A percentile compares a stretch with the other conserved stretches of the same genome.
Conservation (phyloP, 2,113 vertebrate genomes). For the Anolis carolinensis region DNA sequence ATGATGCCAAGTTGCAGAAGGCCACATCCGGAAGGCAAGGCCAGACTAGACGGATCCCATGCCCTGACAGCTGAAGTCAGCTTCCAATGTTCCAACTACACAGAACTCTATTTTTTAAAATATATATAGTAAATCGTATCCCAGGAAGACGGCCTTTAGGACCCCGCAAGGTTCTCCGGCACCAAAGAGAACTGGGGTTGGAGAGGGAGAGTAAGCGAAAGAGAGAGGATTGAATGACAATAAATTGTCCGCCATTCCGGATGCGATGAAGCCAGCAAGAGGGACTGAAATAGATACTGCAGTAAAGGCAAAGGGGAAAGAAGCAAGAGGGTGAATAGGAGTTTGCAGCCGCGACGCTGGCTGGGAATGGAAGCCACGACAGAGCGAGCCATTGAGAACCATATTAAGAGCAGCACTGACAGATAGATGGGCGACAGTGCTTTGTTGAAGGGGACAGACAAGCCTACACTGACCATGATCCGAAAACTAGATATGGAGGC, state of each 20-base stretch:
- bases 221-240: conserved; percentile 77
- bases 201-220: background rate
- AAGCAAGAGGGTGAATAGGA: conserved; percentile 61
- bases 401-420: conserved; percentile 31
- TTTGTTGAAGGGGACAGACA: too few species aligned
- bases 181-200: conserved; percentile 61
- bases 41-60: too few species aligned
- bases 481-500: conserved; percentile 23
- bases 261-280: conserved; percentile 79
- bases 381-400: conserved; percentile 47
- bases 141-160: conserved; percentile 12
- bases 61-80: too few species aligned
- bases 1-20: too few species aligned
- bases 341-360: conserved; percentile 28
- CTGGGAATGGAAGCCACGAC: conserved; percentile 36
- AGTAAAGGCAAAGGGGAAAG: conserved; percentile 58
- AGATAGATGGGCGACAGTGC: rapidly evolving
- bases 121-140: too few species aligned
- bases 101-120: background rate
- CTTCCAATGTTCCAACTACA: background rate
- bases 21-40: too few species aligned
- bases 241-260: conserved; percentile 84
- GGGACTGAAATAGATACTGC: conserved; percentile 86
- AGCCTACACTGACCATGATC: background rate
- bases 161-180: conserved; percentile 46